phyloP scores from a whole-genome alignment of 2,888 invertebrate species.

The Horisme vitalbata region DNA sequence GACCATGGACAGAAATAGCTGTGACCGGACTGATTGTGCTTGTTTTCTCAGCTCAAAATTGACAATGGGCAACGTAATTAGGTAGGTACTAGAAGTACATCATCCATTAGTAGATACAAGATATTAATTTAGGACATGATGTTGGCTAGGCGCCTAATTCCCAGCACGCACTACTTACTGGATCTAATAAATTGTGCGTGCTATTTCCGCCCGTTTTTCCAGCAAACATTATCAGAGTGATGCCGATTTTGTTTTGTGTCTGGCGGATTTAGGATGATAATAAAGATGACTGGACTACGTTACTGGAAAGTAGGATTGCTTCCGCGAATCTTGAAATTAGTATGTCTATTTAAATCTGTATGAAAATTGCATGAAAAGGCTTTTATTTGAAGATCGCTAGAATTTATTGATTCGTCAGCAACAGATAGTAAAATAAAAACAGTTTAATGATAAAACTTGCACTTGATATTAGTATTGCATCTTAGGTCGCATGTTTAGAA shows the following conservation, averaged over 20 bases:
- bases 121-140: conserved; percentile 62
- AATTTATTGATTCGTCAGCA: no score
- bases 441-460: no score
- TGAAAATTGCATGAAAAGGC: no score
- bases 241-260: conserved; percentile 27
- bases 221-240: conserved; percentile 39
- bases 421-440: no score
- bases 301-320: background rate
- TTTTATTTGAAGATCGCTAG: no score
- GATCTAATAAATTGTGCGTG: conserved; percentile 58
- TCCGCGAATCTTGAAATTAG: no score
- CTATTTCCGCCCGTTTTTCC: conserved; percentile 62
- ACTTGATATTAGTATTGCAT: no score
- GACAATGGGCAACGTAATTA: conserved; percentile 18
- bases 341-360: no score
- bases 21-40: conserved; percentile 10
- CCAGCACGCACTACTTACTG: conserved; percentile 58
- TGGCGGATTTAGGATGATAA: background rate
- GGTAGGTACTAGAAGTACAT: conserved; percentile 43
- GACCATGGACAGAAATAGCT: conserved; percentile 17
- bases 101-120: conserved; percentile 52
- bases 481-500: no score
- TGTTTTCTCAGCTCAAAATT: conserved; percentile 9
- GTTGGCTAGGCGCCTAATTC: conserved; percentile 69
- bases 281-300: background rate